Conservation (phyloP, 2,113 vertebrate species). For the Nannobrachium achirus region DNA sequence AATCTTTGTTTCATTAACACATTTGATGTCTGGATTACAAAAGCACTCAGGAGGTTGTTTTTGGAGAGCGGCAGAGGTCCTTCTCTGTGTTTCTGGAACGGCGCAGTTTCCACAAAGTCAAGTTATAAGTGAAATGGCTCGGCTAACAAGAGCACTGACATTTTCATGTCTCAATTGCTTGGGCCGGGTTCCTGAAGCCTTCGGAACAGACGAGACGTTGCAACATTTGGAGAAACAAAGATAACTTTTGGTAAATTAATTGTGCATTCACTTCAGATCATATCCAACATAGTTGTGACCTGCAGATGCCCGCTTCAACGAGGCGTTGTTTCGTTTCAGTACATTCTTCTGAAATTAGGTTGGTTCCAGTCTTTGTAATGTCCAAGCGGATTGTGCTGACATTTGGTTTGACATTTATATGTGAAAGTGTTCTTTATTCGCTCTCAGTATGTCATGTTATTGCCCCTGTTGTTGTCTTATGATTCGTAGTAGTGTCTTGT, state of each 20-base stretch:
- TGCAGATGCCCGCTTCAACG: too few species aligned
- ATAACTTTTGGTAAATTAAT: constrained; percentile 9
- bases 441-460: too few species aligned
- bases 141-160: background rate
- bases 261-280: background rate
- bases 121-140: background rate
- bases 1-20: constrained; percentile 28
- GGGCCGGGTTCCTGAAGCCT: background rate
- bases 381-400: too few species aligned
- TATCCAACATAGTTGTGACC: too few species aligned
- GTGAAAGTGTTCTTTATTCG: too few species aligned
- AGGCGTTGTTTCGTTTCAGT: too few species aligned
- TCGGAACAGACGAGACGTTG: background rate
- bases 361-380: too few species aligned
- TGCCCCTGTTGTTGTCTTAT: too few species aligned
- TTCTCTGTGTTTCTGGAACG: constrained; percentile 14
- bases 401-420: too few species aligned
- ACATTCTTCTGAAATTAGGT: too few species aligned
- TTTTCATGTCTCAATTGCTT: constrained; percentile 5
- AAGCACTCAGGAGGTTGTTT: constrained; percentile 21
- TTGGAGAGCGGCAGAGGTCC: constrained; percentile 26
- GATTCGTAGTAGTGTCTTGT: too few species aligned
- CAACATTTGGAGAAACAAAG: background rate
- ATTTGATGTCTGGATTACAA: constrained; percentile 32
- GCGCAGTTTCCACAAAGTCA: background rate